These are phyloP conservation scores for Noctua janthina DNA, from an alignment of 2,888 invertebrate species.

Conservation along the genomic window DNA sequence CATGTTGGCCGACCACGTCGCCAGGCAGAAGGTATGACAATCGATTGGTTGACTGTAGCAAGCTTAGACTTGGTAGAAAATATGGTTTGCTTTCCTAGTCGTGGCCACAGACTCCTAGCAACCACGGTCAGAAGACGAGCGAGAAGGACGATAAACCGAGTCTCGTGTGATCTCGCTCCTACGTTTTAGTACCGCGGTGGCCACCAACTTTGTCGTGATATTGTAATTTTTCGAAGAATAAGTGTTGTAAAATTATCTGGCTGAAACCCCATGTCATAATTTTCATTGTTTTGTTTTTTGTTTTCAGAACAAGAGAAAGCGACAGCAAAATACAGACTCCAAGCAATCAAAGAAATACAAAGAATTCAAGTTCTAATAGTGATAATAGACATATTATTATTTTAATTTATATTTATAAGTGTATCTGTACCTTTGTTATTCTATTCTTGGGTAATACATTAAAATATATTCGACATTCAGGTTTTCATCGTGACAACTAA, in stretches of 20 bases:
- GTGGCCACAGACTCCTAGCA: background rate
- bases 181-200: background rate
- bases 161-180: background rate
- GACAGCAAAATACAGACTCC: slow-evolving; percentile 96
- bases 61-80: background rate
- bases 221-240: background rate
- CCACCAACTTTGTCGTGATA: background rate
- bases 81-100: background rate
- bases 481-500: slow-evolving; percentile 33
- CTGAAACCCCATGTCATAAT: background rate
- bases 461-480: slow-evolving; percentile 41
- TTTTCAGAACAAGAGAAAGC: slow-evolving; percentile 97
- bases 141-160: background rate
- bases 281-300: slow-evolving; percentile 65
- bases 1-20: slow-evolving; percentile 99
- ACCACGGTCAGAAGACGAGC: background rate
- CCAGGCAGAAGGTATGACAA: slow-evolving; percentile 95
- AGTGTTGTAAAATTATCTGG: background rate
- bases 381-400: slow-evolving; percentile 63
- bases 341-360: slow-evolving; percentile 99
- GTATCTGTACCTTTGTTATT: slow-evolving; percentile 57
- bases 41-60: background rate
- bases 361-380: slow-evolving; percentile 97
- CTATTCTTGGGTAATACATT: slow-evolving; percentile 50
- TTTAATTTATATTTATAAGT: slow-evolving; percentile 64